Evolutionary conservation across 2,113 vertebrate species (phyloP).

Genomic region (Sinocyclocheilus grahami): DNA sequence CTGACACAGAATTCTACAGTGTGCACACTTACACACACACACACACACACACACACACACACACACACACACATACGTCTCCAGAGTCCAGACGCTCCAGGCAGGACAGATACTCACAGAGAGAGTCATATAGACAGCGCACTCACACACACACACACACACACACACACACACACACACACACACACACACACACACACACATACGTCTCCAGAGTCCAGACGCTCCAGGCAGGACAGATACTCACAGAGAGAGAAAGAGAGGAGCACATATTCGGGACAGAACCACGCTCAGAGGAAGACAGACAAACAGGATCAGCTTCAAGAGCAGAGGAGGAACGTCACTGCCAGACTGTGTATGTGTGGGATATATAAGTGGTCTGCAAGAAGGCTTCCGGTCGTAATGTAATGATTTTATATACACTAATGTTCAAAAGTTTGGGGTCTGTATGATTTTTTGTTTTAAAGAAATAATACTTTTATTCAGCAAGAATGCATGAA

Average conservation of each 20-base stretch:
- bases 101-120: slow-evolving; percentile 72
- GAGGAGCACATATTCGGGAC: slow-evolving; percentile 70
- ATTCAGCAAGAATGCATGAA: background rate
- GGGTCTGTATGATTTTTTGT: background rate
- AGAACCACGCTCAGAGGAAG: slow-evolving; percentile 69
- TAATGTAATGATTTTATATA: background rate
- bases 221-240: slow-evolving; percentile 57
- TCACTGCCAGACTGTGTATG: slow-evolving; percentile 48
- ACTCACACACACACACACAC: slow-evolving; percentile 49
- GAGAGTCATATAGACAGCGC: no score
- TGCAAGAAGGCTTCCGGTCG: background rate
- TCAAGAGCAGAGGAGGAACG: slow-evolving; percentile 63
- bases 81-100: slow-evolving; percentile 27
- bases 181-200: slow-evolving; percentile 49
- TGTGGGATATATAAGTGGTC: slow-evolving; percentile 21
- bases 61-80: slow-evolving; percentile 43
- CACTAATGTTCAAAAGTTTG: background rate
- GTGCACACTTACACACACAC: slow-evolving; percentile 43
- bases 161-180: slow-evolving; percentile 54
- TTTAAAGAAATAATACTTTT: background rate
- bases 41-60: slow-evolving; percentile 54
- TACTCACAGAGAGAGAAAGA: slow-evolving; percentile 73
- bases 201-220: slow-evolving; percentile 32
- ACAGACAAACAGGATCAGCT: slow-evolving; percentile 74
- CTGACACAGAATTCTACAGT: slow-evolving; percentile 46